phyloP scores from a whole-genome alignment of 2,113 vertebrate genomes.

The Chloropsis hardwickii region DNA sequence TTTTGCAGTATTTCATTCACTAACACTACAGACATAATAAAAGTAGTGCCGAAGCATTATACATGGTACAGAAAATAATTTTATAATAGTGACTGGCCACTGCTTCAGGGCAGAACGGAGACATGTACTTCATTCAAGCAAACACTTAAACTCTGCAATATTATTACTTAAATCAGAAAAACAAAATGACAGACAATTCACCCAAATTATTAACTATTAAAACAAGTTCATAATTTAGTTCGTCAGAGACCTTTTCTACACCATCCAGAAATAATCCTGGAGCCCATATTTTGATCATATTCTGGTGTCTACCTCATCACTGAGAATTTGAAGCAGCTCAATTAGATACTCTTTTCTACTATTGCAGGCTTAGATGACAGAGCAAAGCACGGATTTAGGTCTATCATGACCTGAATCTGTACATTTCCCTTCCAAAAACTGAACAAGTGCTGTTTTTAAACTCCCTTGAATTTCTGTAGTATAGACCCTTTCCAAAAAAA shows the following conservation, averaged over 20 bases:
- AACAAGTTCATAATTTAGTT: neutral
- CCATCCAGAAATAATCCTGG: neutral
- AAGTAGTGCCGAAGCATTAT: conserved; percentile 63
- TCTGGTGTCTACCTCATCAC: neutral
- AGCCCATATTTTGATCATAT: neutral
- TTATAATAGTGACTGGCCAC: neutral
- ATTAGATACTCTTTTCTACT: neutral
- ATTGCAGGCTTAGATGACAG: neutral
- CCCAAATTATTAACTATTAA: neutral
- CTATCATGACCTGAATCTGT: neutral
- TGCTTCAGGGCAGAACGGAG: neutral
- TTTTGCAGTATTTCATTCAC: conserved; percentile 62
- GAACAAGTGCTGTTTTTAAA: neutral
- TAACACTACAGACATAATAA: conserved; percentile 69
- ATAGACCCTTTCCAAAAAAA: neutral
- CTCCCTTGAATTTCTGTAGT: neutral
- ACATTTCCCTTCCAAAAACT: neutral
- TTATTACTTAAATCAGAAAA: conserved; percentile 4
- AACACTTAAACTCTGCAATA: neutral
- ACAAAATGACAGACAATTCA: conserved; percentile 18
- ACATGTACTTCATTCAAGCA: neutral
- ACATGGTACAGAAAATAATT: conserved; percentile 42
- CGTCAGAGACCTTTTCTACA: conserved; percentile 13
- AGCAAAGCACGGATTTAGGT: neutral
- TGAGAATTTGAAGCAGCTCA: neutral